Conservation (phyloP, 1,140 invertebrate genomes). For the Panagrolaimus sp. region DNA sequence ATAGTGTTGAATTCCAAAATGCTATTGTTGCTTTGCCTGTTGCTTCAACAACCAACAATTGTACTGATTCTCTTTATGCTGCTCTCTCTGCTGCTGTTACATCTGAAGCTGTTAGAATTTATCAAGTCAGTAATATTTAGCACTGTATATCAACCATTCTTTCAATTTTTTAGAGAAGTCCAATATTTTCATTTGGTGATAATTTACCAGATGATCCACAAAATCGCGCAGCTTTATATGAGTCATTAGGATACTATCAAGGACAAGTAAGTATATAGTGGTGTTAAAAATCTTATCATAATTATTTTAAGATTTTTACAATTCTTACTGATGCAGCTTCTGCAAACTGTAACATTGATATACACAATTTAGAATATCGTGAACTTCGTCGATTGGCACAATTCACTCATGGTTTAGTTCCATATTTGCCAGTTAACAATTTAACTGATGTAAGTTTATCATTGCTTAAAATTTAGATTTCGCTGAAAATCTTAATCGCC, state of each 20-base stretch:
- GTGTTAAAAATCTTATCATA: too few species aligned
- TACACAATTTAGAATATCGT: neutral
- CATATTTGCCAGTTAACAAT: too few species aligned
- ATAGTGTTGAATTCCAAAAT: neutral
- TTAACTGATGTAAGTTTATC: too few species aligned
- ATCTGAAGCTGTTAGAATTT: neutral
- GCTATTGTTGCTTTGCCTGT: neutral
- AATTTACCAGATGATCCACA: neutral
- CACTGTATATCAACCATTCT: too few species aligned
- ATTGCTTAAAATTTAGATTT: too few species aligned
- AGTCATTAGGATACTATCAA: neutral
- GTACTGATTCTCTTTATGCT: conserved; percentile 1
- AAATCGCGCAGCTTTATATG: neutral
- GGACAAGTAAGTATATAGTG: neutral
- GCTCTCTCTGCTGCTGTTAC: neutral
- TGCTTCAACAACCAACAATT: neutral
- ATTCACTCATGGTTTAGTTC: conserved; percentile 8
- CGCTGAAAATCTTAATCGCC: too few species aligned
- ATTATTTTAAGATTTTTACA: neutral
- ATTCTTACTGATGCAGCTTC: neutral
- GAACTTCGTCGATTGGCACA: conserved; percentile 1
- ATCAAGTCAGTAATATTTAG: neutral
- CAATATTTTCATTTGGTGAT: neutral
- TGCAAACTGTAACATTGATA: neutral
- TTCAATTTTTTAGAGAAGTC: neutral